phyloP scores from a whole-genome alignment of 1,140 invertebrate genomes.

The Drosophila sucinea region DNA sequence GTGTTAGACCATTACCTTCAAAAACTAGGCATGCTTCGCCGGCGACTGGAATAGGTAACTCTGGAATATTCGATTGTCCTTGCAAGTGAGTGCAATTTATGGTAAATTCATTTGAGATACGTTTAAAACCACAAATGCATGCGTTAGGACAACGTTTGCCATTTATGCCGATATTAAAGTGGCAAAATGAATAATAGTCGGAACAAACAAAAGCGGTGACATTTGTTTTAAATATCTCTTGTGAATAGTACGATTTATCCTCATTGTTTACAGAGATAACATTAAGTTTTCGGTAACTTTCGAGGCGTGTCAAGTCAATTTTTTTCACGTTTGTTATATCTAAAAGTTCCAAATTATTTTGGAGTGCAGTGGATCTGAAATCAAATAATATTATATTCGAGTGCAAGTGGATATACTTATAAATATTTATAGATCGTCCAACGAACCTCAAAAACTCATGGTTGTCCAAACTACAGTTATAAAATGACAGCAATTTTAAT shows the following conservation, averaged over 20 bases:
- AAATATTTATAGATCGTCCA: no score
- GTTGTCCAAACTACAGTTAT: not conserved
- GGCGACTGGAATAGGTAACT: not conserved
- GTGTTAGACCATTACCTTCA: not conserved
- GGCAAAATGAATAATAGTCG: not conserved
- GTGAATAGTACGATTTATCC: not conserved
- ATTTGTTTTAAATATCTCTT: not conserved
- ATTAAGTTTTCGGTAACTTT: not conserved
- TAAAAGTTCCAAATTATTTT: not conserved
- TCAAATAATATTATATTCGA: not conserved
- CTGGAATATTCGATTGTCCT: not conserved
- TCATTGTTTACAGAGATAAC: not conserved
- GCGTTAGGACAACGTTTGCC: not conserved
- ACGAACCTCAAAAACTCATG: not conserved
- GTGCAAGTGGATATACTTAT: not conserved
- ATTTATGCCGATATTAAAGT: slow-evolving; percentile 1
- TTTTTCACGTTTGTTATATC: not conserved
- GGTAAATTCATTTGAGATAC: not conserved
- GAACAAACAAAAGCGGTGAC: not conserved
- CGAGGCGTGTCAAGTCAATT: not conserved
- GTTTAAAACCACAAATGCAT: not conserved
- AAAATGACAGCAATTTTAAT: not conserved
- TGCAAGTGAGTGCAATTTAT: not conserved
- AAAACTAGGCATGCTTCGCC: not conserved
- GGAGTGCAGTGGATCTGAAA: not conserved